phyloP scores from a whole-genome alignment of 2,797 vertebrate genomes.

The Simalia tracyae region DNA sequence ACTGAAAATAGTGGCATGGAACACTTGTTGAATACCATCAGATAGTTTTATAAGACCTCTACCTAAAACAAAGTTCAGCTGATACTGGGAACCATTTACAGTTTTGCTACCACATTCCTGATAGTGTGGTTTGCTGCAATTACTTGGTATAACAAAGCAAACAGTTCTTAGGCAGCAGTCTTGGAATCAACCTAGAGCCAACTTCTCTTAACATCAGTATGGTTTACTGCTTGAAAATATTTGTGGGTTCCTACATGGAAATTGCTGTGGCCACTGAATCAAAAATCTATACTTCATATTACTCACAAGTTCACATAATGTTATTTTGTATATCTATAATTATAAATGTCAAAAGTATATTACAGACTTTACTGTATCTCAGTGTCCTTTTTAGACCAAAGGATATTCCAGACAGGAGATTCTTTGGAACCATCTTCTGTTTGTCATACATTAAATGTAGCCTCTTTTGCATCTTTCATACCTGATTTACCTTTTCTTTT shows the following conservation, averaged over 20 bases:
- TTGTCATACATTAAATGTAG: not conserved
- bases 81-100: not conserved
- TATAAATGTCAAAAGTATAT: not conserved
- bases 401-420: not conserved
- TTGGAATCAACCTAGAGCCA: not conserved
- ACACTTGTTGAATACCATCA: not conserved
- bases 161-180: not conserved
- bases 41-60: not conserved
- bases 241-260: not conserved
- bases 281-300: not conserved
- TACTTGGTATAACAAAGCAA: not conserved
- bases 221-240: not conserved
- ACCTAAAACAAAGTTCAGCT: not conserved
- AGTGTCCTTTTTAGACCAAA: not conserved
- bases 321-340: not conserved
- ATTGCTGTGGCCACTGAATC: not conserved
- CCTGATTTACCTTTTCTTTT: not conserved
- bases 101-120: not conserved
- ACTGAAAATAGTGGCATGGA: conserved; percentile 7
- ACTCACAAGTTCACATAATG: not conserved
- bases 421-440: not conserved
- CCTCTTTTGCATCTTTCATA: not conserved
- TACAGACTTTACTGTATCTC: not conserved
- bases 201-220: not conserved
- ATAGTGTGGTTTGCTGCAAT: not conserved